phyloP scores from a whole-genome alignment of 2,888 invertebrate species.

The Melanostoma scalare region DNA sequence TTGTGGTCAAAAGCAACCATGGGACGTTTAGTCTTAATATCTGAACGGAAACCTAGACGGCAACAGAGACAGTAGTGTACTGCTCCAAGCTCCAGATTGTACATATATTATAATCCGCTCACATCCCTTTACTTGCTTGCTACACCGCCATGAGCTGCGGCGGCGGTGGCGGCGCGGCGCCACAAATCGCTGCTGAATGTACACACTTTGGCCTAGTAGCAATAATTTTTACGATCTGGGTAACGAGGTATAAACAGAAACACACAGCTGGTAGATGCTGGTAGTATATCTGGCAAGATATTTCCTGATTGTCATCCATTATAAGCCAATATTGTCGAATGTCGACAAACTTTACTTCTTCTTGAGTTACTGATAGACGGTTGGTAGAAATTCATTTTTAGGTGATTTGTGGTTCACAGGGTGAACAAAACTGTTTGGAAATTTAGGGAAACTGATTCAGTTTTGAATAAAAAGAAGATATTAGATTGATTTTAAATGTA shows the following conservation, averaged over 20 bases:
- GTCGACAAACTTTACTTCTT: constrained; percentile 50
- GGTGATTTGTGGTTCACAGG: constrained; percentile 4
- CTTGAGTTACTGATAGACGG: constrained; percentile 47
- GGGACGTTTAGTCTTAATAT: constrained; percentile 33
- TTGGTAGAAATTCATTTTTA: constrained; percentile 7
- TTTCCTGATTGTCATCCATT: constrained; percentile 68
- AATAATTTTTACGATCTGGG: constrained; percentile 42
- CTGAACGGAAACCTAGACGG: background rate
- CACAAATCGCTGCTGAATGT: constrained; percentile 20
- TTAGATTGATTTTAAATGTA: no score
- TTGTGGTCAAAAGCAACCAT: constrained; percentile 48
- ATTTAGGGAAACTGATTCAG: background rate
- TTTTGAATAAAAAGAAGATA: no score
- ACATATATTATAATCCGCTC: constrained; percentile 22
- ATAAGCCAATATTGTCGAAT: constrained; percentile 60
- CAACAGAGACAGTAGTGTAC: constrained; percentile 31
- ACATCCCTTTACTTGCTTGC: constrained; percentile 53
- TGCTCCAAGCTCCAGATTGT: constrained; percentile 11
- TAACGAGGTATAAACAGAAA: constrained; percentile 45
- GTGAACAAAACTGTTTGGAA: background rate
- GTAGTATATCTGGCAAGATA: constrained; percentile 26
- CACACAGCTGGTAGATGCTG: constrained; percentile 10
- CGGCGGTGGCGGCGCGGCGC: constrained; percentile 5
- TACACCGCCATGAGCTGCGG: background rate
- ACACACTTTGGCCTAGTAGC: constrained; percentile 43